Percentiles rank a stretch among this genome's conserved stretches.
Evolutionary conservation across 2,888 invertebrate genomes (phyloP).

Genomic region (Drosophila acutilabella): DNA sequence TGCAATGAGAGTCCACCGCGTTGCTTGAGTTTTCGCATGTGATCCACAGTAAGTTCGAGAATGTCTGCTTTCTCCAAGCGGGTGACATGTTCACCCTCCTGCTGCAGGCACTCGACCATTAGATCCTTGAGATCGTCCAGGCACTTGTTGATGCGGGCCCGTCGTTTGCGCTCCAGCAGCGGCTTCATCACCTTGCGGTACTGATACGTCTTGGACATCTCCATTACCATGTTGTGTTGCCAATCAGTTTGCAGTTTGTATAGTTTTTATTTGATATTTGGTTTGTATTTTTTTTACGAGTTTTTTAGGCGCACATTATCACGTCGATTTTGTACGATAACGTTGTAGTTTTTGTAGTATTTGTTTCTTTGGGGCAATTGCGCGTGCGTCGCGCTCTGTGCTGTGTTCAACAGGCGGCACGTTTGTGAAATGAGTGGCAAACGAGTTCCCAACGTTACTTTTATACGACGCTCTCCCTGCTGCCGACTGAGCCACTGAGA

Average conservation of each 20-base stretch:
- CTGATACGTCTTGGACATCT: conserved; percentile 94
- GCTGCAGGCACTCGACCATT: conserved; percentile 89
- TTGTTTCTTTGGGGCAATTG: conserved; percentile 47
- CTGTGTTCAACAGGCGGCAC: conserved; percentile 79
- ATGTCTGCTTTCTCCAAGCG: conserved; percentile 96
- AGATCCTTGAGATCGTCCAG: conserved; percentile 95
- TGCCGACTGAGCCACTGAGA: conserved; percentile 20
- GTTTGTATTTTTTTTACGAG: conserved; percentile 24
- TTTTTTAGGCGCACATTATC: conserved; percentile 63
- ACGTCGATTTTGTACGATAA: conserved; percentile 48
- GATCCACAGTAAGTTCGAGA: conserved; percentile 94
- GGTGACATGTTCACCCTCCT: conserved; percentile 95
- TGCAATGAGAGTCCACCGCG: conserved; percentile 89
- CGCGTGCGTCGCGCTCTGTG: conserved; percentile 66
- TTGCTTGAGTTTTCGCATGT: conserved; percentile 91
- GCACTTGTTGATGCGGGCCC: conserved; percentile 95
- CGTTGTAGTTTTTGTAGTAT: conserved; percentile 19
- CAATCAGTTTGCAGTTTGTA: conserved; percentile 30
- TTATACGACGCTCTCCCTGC: conserved; percentile 78
- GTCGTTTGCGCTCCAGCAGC: conserved; percentile 94
- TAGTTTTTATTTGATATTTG: conserved; percentile 14
- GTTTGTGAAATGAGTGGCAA: conserved; percentile 84
- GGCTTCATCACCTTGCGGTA: conserved; percentile 98
- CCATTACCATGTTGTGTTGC: conserved; percentile 83
- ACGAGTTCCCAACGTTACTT: conserved; percentile 83